Base-by-base conservation (phyloP, 2,888 invertebrate species). In the Drosophila peninsularis region DNA sequence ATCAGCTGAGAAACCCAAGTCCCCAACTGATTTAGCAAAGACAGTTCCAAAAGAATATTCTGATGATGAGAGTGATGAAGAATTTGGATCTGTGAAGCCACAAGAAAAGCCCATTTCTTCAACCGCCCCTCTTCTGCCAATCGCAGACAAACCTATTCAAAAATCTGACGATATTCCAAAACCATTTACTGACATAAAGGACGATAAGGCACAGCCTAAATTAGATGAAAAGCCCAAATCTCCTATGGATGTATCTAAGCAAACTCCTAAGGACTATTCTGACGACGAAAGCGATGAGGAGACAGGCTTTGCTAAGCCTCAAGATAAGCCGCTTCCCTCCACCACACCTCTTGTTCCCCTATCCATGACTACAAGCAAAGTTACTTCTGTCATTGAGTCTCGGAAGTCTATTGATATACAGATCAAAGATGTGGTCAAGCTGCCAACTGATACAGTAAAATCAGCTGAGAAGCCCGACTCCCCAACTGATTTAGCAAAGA, bases 251-350 rank as follows among this genome's bases (percentile, higher is more conserved):
- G 5, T 32, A 30, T 24, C 39, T 9, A 72, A 55, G 44, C 37
- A 32, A 17, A 10, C 36, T 37, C 11, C 17, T 0, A 60, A 47
- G 47, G 13, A 45, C 44, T 45, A 56, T 45, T 56, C 44, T 17
- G 44, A 45, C 19, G 44, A 68, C 6, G 68, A 69, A 32, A 62
- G 44, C 24, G 62, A 62, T 24, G 60, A 55, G 4, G 54, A 54
- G 24, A 54, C 17, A 24, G 57, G 27, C 10, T 36, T 49, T 30
- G 32, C n/a, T 5, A 69, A 61, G 27, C 60, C 62, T 9, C 37
- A 47, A 36, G 56, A 30, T 6, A 39, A 42, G 34, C 7, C 4
- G 6, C 14, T 36, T 17, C 36, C 21, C 0, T 24, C n/a, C 4
- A 44, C 21, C 24, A n/a, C 7, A 6, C 53, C 53, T 9, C 27